Percentiles rank a stretch among this genome's conserved stretches.
These are phyloP conservation scores for Decapterus maruadsi DNA, from an alignment of 2,797 vertebrate genomes.

Conservation along the genomic window DNA sequence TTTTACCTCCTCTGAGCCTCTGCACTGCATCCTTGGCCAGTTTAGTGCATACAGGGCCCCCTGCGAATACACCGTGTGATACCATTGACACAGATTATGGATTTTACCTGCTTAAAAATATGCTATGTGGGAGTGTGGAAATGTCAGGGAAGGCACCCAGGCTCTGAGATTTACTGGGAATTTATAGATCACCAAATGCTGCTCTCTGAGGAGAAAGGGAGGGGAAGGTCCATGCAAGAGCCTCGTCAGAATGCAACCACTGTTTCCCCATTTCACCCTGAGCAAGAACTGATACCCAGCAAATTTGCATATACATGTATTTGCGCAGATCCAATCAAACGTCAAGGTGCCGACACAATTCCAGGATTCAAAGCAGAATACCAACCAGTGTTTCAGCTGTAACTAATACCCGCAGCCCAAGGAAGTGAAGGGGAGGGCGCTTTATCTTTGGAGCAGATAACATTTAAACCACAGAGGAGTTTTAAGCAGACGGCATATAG, in stretches of 20 bases:
- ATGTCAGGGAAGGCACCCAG: constrained; percentile 84
- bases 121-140: constrained; percentile 83
- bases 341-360: constrained; percentile 85
- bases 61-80: constrained; percentile 81
- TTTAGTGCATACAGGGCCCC: constrained; percentile 68
- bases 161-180: constrained; percentile 84
- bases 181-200: constrained; percentile 83
- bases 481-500: constrained; percentile 61
- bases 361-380: constrained; percentile 80
- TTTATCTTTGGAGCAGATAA: constrained; percentile 80
- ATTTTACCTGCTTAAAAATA: constrained; percentile 88
- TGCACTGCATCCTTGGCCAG: constrained; percentile 75
- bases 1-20: constrained; percentile 79
- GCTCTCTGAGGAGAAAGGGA: constrained; percentile 72
- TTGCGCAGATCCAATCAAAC: constrained; percentile 87
- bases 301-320: constrained; percentile 88
- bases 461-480: constrained; percentile 77
- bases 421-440: constrained; percentile 62
- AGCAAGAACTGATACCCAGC: constrained; percentile 82
- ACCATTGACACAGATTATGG: constrained; percentile 89
- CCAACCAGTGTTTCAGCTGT: constrained; percentile 78
- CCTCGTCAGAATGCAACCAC: constrained; percentile 80
- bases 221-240: constrained; percentile 64
- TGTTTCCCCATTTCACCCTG: constrained; percentile 81
- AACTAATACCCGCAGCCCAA: constrained; percentile 80